A percentile compares a stretch with the other conserved stretches of the same genome.
These are phyloP conservation scores for Reticulitermes speratus DNA, from an alignment of 1,140 invertebrate species.

Conservation along the genomic window DNA sequence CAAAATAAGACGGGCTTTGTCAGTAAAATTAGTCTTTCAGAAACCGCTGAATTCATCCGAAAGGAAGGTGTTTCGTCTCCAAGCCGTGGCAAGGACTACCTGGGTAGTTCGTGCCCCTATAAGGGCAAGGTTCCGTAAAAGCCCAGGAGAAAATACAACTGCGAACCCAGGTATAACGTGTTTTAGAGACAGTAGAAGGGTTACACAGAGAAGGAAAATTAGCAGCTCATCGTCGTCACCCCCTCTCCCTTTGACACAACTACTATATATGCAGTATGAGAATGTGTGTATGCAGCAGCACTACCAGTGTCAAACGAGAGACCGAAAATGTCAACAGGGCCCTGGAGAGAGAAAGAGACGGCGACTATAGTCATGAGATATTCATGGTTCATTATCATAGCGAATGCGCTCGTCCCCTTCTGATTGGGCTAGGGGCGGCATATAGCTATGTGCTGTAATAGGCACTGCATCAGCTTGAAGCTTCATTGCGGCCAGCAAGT, in stretches of 20 bases:
- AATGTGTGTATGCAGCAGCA: not conserved
- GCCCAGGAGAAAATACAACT: too few species aligned
- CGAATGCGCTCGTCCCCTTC: conserved; percentile 34
- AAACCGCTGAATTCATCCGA: too few species aligned
- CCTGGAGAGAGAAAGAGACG: conserved; percentile 29
- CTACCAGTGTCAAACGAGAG: conserved; percentile 21
- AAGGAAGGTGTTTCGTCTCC: too few species aligned
- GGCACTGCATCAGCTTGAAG: conserved; percentile 28
- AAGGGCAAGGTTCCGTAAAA: too few species aligned
- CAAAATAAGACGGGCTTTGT: too few species aligned
- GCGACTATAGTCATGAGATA: conserved; percentile 31
- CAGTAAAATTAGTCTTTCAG: too few species aligned
- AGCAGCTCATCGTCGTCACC: not conserved
- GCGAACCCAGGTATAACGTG: not conserved
- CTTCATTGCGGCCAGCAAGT: not conserved
- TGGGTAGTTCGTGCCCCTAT: too few species aligned
- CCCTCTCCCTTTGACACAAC: not conserved
- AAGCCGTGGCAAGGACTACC: too few species aligned
- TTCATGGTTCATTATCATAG: conserved; percentile 37
- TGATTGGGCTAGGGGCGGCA: conserved; percentile 31
- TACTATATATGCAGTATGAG: not conserved
- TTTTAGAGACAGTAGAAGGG: conserved; percentile 9
- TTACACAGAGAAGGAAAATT: not conserved
- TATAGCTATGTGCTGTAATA: conserved; percentile 28
- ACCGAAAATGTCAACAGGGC: conserved; percentile 36